phyloP scores from a whole-genome alignment of 2,113 vertebrate genomes.

The Cyprinodon variegatus region DNA sequence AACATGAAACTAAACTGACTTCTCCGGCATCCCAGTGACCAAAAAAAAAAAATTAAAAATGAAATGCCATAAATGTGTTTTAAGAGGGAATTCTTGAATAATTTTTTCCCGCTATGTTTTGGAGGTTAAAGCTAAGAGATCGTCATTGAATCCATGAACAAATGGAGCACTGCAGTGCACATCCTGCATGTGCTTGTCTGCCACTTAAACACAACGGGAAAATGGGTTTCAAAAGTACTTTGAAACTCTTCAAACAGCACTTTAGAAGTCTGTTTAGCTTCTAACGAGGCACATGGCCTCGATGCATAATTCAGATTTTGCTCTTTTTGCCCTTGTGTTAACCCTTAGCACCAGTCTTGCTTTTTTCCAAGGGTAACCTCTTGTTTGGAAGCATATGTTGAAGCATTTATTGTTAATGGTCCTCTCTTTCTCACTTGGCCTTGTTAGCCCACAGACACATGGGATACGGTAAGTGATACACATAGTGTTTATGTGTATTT shows the following conservation, averaged over 20 bases:
- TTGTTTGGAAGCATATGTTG: constrained; percentile 4
- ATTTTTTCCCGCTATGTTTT: not conserved
- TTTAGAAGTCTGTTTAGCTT: constrained; percentile 43
- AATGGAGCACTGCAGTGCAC: constrained; percentile 17
- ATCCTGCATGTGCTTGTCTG: constrained; percentile 5
- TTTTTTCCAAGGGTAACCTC: not conserved
- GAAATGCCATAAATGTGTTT: constrained; percentile 23
- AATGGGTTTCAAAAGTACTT: constrained; percentile 52
- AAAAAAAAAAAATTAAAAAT: constrained; percentile 27
- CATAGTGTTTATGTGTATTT: constrained; percentile 57
- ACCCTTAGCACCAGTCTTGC: constrained; percentile 7
- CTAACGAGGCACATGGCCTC: constrained; percentile 19
- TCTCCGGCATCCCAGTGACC: constrained; percentile 12
- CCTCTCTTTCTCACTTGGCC: constrained; percentile 73
- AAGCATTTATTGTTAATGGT: constrained; percentile 57
- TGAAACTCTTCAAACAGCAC: constrained; percentile 43
- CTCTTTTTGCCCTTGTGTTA: constrained; percentile 20
- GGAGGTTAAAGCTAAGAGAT: constrained; percentile 9
- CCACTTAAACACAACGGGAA: constrained; percentile 39
- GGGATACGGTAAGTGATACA: constrained; percentile 73
- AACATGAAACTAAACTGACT: constrained; percentile 14
- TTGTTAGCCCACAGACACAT: constrained; percentile 77
- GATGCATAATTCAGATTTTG: constrained; percentile 45
- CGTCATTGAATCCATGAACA: constrained; percentile 17
- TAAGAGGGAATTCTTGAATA: constrained; percentile 8